Base-by-base conservation (phyloP, 2,797 vertebrate species). In the Anisognathus igniventris region DNA sequence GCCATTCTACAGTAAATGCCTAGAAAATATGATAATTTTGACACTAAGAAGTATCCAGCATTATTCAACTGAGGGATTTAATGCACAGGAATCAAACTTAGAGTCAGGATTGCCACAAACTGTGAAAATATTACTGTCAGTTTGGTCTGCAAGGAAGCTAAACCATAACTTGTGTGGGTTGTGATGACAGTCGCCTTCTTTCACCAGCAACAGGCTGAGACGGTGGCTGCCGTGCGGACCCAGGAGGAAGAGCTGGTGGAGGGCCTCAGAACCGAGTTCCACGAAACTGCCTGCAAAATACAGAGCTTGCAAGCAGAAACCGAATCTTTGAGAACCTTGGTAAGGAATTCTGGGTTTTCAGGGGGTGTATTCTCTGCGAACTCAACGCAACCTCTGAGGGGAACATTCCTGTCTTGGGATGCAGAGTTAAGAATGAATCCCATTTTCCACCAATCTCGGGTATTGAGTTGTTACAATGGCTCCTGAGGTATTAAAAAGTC, bases 271-370 rank as follows among this genome's bases (percentile, higher is more conserved):
- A 92, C 97, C 0, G 98, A 99, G 84, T 98, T 98, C 65, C 98
- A 97, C 10, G 98, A 98, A 40, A 97, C 98, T 1, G 97, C 98
- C 11, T 98, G 98, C 94, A 98, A 98, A 97, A 98, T 99, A 92
- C 98, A 99, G 98, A 99, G 98, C 96, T 97, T 99, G 74, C 99
- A 99, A 97, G 99, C 98, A 1, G 99, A 99, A 97, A 99, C 98
- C 0, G 99, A 99, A 96, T 99, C 99, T 30, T 93, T 98, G 92
- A 97, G 98, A 96, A 98, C 98, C 3, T 97, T 99, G 98, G 98
- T 99, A 95, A 93, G 97, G 96, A 48, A 19, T 2, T 1, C 0
- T 16, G 44, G 12, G 12, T n/a, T 78, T 86, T 67, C 67, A 31
- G 12, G 14, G 76, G n/a, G 18, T 45, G 22, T 11, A 14, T 25